phyloP scores from a whole-genome alignment of 2,113 vertebrate genomes.

The Charina bottae region DNA sequence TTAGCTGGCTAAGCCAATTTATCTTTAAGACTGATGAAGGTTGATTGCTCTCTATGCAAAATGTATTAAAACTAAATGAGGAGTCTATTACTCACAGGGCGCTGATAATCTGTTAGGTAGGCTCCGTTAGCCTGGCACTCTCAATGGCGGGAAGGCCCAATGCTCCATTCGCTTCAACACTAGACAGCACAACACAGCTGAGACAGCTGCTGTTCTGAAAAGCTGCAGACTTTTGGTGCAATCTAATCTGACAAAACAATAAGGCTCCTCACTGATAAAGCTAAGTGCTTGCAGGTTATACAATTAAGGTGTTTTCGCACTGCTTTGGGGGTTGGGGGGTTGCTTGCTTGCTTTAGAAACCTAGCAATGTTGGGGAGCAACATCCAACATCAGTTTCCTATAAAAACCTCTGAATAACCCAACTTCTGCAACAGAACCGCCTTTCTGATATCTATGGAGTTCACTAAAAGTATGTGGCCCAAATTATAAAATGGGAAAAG shows the following conservation, averaged over 20 bases:
- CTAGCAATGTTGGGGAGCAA: background rate
- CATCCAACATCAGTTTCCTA: background rate
- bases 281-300: background rate
- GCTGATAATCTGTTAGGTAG: constrained; percentile 91
- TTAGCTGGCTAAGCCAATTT: constrained; percentile 88
- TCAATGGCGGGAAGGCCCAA: constrained; percentile 60
- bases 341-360: background rate
- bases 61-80: constrained; percentile 97
- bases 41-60: constrained; percentile 95
- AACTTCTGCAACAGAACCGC: background rate
- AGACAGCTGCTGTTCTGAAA: constrained; percentile 3
- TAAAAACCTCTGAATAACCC: background rate
- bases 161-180: constrained; percentile 26
- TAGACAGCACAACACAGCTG: constrained; percentile 31
- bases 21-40: constrained; percentile 97
- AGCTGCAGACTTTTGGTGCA: background rate
- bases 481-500: background rate
- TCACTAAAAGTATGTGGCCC: background rate
- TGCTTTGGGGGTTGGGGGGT: background rate
- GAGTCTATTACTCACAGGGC: constrained; percentile 93
- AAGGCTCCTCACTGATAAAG: background rate
- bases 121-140: constrained; percentile 88
- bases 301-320: background rate
- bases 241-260: background rate
- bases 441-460: background rate